Percentiles rank a stretch among this genome's conserved stretches.
phyloP scores from a whole-genome alignment of 1,140 invertebrate genomes.

The Drosophila jambulina region DNA sequence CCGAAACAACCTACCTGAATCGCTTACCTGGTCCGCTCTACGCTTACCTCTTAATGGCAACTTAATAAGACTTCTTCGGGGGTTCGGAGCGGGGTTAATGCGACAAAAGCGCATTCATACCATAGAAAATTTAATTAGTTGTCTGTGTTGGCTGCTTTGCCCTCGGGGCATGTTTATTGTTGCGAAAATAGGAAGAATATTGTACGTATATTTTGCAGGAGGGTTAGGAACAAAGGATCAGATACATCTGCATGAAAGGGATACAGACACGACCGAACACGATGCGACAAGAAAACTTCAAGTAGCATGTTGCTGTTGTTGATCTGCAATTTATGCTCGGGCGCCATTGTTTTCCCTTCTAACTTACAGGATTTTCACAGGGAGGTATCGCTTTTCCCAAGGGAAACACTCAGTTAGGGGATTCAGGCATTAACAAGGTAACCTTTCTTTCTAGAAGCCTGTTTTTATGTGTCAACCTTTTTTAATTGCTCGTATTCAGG shows the following conservation, averaged over 20 bases:
- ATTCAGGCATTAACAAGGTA: constrained; percentile 23
- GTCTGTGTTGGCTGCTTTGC: constrained; percentile 44
- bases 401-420: background rate
- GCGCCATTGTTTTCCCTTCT: constrained; percentile 4
- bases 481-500: constrained; percentile 28
- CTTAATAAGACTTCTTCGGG: constrained; percentile 59
- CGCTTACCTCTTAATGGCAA: constrained; percentile 58
- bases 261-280: constrained; percentile 30
- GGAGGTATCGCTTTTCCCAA: background rate
- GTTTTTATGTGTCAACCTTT: constrained; percentile 2
- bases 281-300: constrained; percentile 40
- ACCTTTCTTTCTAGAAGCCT: background rate
- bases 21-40: constrained; percentile 10
- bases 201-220: background rate
- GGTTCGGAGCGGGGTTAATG: constrained; percentile 24
- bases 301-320: constrained; percentile 6
- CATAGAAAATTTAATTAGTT: constrained; percentile 75
- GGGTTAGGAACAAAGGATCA: constrained; percentile 1
- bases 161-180: constrained; percentile 47
- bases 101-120: constrained; percentile 73
- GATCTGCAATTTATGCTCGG: constrained; percentile 24
- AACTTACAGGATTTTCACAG: constrained; percentile 37
- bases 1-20: constrained; percentile 43
- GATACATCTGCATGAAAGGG: constrained; percentile 33
- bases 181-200: constrained; percentile 29